Base-by-base conservation (phyloP, 2,888 invertebrate species). In the Belgica antarctica region DNA sequence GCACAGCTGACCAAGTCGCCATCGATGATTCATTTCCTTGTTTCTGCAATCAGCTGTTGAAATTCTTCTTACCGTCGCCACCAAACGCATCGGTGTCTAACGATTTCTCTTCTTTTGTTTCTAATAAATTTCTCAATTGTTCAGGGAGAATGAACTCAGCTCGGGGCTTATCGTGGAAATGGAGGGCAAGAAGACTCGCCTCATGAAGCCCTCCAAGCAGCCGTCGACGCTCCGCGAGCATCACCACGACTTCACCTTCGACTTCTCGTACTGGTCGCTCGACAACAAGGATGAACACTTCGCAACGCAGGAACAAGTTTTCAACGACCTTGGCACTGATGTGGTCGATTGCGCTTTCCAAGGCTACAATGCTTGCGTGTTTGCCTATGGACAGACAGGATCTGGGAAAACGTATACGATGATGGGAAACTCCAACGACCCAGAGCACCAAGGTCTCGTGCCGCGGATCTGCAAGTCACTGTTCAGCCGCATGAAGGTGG, bases 361-460 rank as follows among this genome's bases (percentile, higher is more conserved):
- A 79, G 89, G 89, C 75, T 84, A 86, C 77, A 66, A 68, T 25
- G 92, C 92, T 71, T 93, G 93, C 77, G 91, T 93, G 71, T 93
- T 94, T 82, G 93, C 94, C 52, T 94, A 94, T 78, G 94, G 94
- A 19, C 93, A 94, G 82, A 94, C 93, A 1, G 93, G 93, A 73
- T 92, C 92, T 68, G 93, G 93, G 70, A 94, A 94, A 81, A 93
- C 93, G 0, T 92, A 90, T 78, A 94, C 93, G 34, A 94, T 94
- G 93, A 93, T 93, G 92, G 93, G 93, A 2, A 85, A 88, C 7
- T 81, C 85, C 74, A 89, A 47, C 2, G 77, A 77, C 2, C 79
- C 89, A 85, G 89, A 89, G 73, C 86, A 85, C 79, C 90, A 89
- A 76, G 93, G 93, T 1, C 81, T 93, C 36, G 93, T 93, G 77